phyloP scores from a whole-genome alignment of 2,113 vertebrate genomes.

The Globicephala melas region DNA sequence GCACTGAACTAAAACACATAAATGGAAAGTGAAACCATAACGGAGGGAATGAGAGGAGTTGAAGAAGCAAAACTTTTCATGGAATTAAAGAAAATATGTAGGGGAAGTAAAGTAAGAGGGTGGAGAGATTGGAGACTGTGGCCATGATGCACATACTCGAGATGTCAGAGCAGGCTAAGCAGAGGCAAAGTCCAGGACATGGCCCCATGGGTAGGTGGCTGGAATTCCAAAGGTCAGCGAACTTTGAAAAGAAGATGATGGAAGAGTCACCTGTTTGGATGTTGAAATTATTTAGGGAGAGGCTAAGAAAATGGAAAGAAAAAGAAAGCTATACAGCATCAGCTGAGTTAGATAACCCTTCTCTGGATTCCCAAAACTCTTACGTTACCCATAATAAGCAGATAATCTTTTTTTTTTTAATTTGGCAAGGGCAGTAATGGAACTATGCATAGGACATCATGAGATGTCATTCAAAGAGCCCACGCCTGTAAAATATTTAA shows the following conservation, averaged over 20 bases:
- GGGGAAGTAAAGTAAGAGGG: not conserved
- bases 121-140: not conserved
- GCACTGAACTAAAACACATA: not conserved
- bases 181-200: not conserved
- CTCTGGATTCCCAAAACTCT: not conserved
- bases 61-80: too few relatives aligned
- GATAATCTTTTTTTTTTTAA: not conserved
- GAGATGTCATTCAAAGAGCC: not conserved
- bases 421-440: not conserved
- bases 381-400: not conserved
- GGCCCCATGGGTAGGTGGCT: not conserved
- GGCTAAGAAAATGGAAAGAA: not conserved
- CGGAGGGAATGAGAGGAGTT: not conserved
- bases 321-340: not conserved
- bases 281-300: not conserved
- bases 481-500: not conserved
- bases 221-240: not conserved
- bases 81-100: not conserved
- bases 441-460: too few relatives aligned
- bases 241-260: not conserved
- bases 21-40: not conserved
- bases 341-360: not conserved
- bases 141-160: not conserved
- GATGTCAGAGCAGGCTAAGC: not conserved
- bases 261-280: not conserved